Base-by-base conservation (phyloP, 2,888 invertebrate species). In the Oxyteleia sp. region DNA sequence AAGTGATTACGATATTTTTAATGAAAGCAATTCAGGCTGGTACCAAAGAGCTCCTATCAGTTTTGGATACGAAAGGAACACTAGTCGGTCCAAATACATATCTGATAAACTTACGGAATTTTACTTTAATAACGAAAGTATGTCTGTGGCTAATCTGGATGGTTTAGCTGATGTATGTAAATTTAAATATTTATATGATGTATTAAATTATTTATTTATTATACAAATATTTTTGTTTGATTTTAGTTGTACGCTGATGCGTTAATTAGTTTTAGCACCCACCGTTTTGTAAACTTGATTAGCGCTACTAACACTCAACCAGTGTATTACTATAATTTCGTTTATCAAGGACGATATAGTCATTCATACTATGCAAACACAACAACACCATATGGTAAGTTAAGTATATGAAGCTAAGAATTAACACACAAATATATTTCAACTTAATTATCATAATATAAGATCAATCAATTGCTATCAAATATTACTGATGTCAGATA, bases 41-140 rank as follows among this genome's bases (percentile, higher is more conserved):
- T 94, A 95, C 1, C 92, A 92, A 38, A 85, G 95, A 13, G 96
- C 96, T 0, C 96, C 96, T 0, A 95, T 96, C 20, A 94, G 95
- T 3, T 96, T 96, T 87, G 85, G 94, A 1, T 95, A 95, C 78
- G 95, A 96, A 84, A 94, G 95, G 4, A 93, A 94, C 2, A 94
- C 94, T 11, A 90, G 94, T 0, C 94, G 94, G 74, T 94, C 95
- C 0, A 91, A 92, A 15, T 90, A 93, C 2, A 94, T 95, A 0
- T 95, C 94, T 43, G 92, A 92, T 32, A 94, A 94, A 20, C 89
- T 96, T 2, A 94, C 94, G 69, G 90, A 92, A 4, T 94, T 93
- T 63, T 96, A 95, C 85, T 93, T 95, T n/a, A 89, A 92, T 0
- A 92, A 93, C 49, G 89, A 93, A 75, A 89, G 92, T 0, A 84